Conservation (phyloP, 2,797 vertebrate genomes). For the Apogon hyalosoma region DNA sequence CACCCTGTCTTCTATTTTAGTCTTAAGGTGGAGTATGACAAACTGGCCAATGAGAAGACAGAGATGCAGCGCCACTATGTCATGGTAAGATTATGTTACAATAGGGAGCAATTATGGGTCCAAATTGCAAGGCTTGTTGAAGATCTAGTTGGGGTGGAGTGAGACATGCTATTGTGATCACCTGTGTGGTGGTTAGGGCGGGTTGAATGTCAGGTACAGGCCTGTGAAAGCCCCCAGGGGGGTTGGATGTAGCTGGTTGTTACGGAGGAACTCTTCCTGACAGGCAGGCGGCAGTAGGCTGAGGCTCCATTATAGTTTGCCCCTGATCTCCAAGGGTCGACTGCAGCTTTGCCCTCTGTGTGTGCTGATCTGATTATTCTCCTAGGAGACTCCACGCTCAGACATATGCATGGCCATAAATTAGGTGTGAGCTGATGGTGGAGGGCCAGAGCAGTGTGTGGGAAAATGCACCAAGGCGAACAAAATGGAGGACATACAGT, state of each 20-base stretch:
- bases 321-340: slow-evolving; percentile 81
- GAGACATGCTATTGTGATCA: slow-evolving; percentile 75
- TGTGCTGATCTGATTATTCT: slow-evolving; percentile 89
- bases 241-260: slow-evolving; percentile 66
- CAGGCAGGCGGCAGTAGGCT: slow-evolving; percentile 72
- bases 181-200: slow-evolving; percentile 73
- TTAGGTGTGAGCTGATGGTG: slow-evolving; percentile 80
- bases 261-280: slow-evolving; percentile 74
- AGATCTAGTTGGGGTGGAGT: slow-evolving; percentile 69
- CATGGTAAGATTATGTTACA: slow-evolving; percentile 90
- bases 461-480: slow-evolving; percentile 72
- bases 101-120: slow-evolving; percentile 73
- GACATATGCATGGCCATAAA: slow-evolving; percentile 85
- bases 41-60: slow-evolving; percentile 96
- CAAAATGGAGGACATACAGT: slow-evolving; percentile 76
- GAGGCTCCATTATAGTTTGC: slow-evolving; percentile 76
- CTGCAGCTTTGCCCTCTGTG: slow-evolving; percentile 81
- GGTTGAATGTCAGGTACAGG: slow-evolving; percentile 74
- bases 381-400: slow-evolving; percentile 84
- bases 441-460: slow-evolving; percentile 64
- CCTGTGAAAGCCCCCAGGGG: slow-evolving; percentile 69
- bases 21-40: slow-evolving; percentile 98
- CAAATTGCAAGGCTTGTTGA: slow-evolving; percentile 74
- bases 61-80: slow-evolving; percentile 99
- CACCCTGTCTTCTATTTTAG: slow-evolving; percentile 84